phyloP scores from a whole-genome alignment of 2,113 vertebrate species.

The Bucco capensis region DNA sequence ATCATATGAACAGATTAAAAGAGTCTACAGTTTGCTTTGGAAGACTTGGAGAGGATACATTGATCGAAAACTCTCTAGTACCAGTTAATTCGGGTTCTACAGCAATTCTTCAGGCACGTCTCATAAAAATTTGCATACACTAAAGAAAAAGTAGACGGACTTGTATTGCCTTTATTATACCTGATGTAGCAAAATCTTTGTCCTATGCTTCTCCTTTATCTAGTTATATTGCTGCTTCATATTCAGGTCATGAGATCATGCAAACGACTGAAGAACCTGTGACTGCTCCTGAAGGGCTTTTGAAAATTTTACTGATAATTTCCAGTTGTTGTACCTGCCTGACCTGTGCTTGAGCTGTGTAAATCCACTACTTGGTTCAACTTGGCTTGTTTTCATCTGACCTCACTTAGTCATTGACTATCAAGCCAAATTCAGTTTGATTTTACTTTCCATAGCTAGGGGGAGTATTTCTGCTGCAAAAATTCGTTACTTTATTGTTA shows the following conservation, averaged over 20 bases:
- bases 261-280: not conserved
- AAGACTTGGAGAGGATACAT: accelerated
- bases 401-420: not conserved
- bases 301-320: not conserved
- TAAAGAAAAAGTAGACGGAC: not conserved
- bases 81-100: not conserved
- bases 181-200: not conserved
- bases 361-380: not conserved
- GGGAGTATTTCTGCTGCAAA: not conserved
- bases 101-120: not conserved
- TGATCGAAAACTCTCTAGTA: not conserved
- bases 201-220: not conserved
- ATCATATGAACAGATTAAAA: not conserved
- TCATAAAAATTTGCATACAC: not conserved
- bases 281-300: not conserved
- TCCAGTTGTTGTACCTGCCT: not conserved
- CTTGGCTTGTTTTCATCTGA: not conserved
- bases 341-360: not conserved
- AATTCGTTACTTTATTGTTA: not conserved
- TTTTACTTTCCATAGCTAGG: not conserved
- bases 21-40: not conserved
- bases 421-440: not conserved
- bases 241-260: not conserved
- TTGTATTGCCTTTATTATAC: not conserved
- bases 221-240: not conserved